Conservation (phyloP, 2,797 vertebrate genomes). For the Aselliscus stoliczkanus region DNA sequence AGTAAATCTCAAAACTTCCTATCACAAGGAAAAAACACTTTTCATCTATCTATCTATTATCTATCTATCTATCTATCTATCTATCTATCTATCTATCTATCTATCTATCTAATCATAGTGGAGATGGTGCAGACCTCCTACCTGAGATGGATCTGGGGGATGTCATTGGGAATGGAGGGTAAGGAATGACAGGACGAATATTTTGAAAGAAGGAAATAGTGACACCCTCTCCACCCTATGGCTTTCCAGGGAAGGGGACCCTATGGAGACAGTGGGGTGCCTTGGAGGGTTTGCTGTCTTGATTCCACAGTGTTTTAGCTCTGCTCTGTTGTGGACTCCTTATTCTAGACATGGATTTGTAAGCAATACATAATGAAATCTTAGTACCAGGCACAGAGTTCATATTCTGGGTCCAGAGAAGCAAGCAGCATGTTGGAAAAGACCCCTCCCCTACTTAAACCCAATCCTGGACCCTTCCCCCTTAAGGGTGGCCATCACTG, state of each 20-base stretch:
- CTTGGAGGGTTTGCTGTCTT: background rate
- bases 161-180: background rate
- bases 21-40: background rate
- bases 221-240: background rate
- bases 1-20: background rate
- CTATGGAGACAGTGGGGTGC: background rate
- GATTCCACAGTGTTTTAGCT: background rate
- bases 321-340: background rate
- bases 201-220: background rate
- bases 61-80: background rate
- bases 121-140: background rate
- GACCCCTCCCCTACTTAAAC: background rate
- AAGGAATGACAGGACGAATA: background rate
- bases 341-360: background rate
- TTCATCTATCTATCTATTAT: background rate
- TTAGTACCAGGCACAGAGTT: background rate
- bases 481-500: background rate
- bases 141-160: background rate
- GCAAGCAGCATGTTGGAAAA: background rate
- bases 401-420: background rate
- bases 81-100: background rate
- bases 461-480: background rate
- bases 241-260: background rate
- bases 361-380: background rate
- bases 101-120: background rate